These are phyloP conservation scores for Hylaeus volcanicus DNA, from an alignment of 1,140 invertebrate genomes.

Conservation along the genomic window DNA sequence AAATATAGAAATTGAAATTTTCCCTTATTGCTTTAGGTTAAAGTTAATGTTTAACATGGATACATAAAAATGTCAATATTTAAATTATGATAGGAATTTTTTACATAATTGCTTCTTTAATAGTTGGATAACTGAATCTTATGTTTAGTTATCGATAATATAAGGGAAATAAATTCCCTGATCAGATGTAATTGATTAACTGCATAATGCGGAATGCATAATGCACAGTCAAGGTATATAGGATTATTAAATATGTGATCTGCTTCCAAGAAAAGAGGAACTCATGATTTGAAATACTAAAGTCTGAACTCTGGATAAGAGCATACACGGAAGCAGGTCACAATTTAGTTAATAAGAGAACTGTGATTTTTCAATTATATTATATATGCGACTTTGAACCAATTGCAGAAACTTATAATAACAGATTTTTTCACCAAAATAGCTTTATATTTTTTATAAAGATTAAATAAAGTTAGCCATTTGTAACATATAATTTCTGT, in stretches of 20 bases:
- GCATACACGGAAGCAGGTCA: too few species aligned
- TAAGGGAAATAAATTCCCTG: background rate
- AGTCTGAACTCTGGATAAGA: too few species aligned
- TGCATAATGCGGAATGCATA: slow-evolving; percentile 7
- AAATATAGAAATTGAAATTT: slow-evolving; percentile 8
- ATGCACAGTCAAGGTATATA: slow-evolving; percentile 3
- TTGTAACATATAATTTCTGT: background rate
- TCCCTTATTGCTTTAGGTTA: slow-evolving; percentile 7
- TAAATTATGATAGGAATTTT: slow-evolving; percentile 4
- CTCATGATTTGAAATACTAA: too few species aligned
- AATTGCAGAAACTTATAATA: slow-evolving; percentile 30
- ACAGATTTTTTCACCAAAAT: slow-evolving; percentile 3
- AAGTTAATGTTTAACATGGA: background rate
- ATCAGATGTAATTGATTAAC: background rate
- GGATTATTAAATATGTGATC: slow-evolving; percentile 19
- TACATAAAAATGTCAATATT: slow-evolving; percentile 20
- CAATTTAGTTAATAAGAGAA: slow-evolving; percentile 27
- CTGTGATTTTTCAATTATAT: slow-evolving; percentile 42
- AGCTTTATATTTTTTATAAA: background rate
- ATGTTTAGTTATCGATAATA: slow-evolving; percentile 8
- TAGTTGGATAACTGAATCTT: slow-evolving; percentile 2
- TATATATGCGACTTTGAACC: background rate
- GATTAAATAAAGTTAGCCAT: background rate
- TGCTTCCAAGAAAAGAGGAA: too few species aligned
- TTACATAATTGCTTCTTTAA: slow-evolving; percentile 5